Evolutionary conservation across 1,140 invertebrate species (phyloP), one percentile per base, ranked within the genome.

Genomic region (Sycophaga agraensis): DNA sequence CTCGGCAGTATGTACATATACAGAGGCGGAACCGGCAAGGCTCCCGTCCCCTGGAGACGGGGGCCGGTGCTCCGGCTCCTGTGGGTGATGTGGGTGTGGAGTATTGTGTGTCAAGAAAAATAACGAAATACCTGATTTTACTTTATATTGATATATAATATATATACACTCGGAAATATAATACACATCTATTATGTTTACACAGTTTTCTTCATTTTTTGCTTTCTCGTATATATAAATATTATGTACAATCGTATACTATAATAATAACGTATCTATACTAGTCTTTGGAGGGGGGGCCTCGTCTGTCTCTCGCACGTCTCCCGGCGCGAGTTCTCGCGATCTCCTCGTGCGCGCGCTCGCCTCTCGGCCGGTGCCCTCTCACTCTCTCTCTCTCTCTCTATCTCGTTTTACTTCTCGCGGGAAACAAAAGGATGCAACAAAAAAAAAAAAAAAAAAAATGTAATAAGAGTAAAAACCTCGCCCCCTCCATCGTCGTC

Each of bases 181-280:
- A 60, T 60, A 60, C 50, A 60, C 59, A 60, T 60, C 35, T 46
- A 60, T 53, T 46, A 51, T 59, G 39, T 60, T 54, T 54, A 60
- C 37, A 60, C n/a, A n/a, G 35, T n/a, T n/a, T n/a, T n/a, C n/a
- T n/a, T n/a, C n/a, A n/a, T n/a, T 53, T 54, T 59, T 59, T 45
- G 21, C 4, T n/a, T 53, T 60, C 34, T 51, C 39, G 19, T 59
- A 59, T 51, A 59, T 59, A 60, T 64, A 65, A 60, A 65, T 65
- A 65, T 24, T 65, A 60, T 66, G 35, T 70, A 70, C 68, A 70
- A 37, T 66, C 68, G 66, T 68, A 68, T 68, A 70, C 68, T 68
- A 64, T 43, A 59, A n/a, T n/a, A n/a, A n/a, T 55, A 63, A 48
- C 28, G 21, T 21, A 6, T n/a, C n/a, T n/a, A n/a, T n/a, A n/a